These are phyloP conservation scores for Cerceris ruficornis DNA, from an alignment of 2,888 invertebrate species.

Conservation along the genomic window DNA sequence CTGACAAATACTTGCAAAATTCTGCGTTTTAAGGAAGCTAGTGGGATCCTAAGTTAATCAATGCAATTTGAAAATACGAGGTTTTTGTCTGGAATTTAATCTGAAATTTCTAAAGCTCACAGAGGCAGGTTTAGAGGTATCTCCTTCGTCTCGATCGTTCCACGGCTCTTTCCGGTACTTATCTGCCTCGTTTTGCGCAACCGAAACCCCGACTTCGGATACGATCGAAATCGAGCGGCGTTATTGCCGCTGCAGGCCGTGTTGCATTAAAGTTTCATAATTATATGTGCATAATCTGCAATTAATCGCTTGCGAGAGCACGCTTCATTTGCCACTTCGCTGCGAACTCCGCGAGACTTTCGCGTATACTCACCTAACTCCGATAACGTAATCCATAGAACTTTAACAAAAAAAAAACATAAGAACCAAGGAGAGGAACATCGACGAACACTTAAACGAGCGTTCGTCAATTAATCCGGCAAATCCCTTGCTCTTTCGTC, in stretches of 20 bases:
- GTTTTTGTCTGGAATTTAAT: no score
- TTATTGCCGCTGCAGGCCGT: slow-evolving; percentile 12
- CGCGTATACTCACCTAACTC: background rate
- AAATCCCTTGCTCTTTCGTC: background rate
- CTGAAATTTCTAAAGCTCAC: no score
- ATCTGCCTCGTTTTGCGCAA: slow-evolving; percentile 58
- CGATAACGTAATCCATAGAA: background rate
- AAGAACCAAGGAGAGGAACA: background rate
- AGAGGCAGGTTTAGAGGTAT: no score
- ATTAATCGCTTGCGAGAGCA: slow-evolving; percentile 37
- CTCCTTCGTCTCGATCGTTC: slow-evolving; percentile 11
- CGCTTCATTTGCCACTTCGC: background rate
- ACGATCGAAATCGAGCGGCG: slow-evolving; percentile 20
- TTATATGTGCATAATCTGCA: slow-evolving; percentile 27
- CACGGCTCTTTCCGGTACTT: slow-evolving; percentile 64
- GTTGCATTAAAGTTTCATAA: slow-evolving; percentile 31
- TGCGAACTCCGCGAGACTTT: background rate
- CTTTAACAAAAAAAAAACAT: background rate
- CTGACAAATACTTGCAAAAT: no score
- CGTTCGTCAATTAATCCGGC: slow-evolving; percentile 2
- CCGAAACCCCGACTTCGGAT: slow-evolving; percentile 24
- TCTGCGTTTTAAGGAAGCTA: no score
- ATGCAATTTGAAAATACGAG: no score
- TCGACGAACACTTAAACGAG: background rate
- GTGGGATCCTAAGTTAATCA: no score